phyloP scores from a whole-genome alignment of 1,140 invertebrate genomes.

The Drosophila yakuba region DNA sequence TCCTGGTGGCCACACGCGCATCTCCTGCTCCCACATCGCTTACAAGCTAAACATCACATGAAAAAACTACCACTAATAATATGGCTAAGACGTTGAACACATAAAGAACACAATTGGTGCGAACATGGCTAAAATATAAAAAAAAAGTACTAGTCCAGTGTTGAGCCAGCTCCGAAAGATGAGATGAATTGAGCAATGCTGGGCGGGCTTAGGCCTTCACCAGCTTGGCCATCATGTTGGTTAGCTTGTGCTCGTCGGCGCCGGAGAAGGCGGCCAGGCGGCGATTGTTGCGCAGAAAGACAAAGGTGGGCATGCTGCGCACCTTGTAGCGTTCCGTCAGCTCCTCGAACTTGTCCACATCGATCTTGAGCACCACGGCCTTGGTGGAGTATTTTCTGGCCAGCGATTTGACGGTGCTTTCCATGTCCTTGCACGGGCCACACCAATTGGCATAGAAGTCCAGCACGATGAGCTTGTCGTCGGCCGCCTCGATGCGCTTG shows the following conservation, averaged over 20 bases:
- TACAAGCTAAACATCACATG: conserved; percentile 9
- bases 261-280: conserved; percentile 38
- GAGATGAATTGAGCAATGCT: neutral
- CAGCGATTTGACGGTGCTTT: conserved; percentile 77
- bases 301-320: conserved; percentile 58
- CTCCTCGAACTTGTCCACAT: conserved; percentile 60
- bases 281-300: conserved; percentile 43
- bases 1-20: neutral
- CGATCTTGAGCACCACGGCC: conserved; percentile 54
- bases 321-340: conserved; percentile 51
- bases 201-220: conserved; percentile 17
- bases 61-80: conserved; percentile 2
- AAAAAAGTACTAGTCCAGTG: no score
- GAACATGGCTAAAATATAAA: neutral
- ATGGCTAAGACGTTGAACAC: neutral
- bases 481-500: conserved; percentile 85
- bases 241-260: conserved; percentile 59
- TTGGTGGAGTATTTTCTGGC: conserved; percentile 46
- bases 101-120: conserved; percentile 4
- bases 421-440: conserved; percentile 88
- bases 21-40: conserved; percentile 12
- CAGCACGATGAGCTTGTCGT: conserved; percentile 87
- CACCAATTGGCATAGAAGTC: conserved; percentile 86
- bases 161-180: neutral
- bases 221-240: conserved; percentile 43